Conservation (phyloP, 2,888 invertebrate genomes). For the Leucophenga maculata region DNA sequence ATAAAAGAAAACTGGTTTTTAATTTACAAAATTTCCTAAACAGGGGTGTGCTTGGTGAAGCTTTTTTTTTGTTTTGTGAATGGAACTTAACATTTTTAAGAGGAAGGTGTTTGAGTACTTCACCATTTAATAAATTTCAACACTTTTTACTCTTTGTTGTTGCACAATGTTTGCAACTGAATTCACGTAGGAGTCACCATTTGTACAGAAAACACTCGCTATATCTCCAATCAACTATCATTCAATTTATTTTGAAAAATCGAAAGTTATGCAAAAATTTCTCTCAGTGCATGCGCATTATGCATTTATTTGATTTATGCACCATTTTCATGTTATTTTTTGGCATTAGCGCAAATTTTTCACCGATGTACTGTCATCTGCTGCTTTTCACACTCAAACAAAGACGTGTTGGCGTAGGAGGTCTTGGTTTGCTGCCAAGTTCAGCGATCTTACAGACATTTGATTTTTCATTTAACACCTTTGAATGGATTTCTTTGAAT, state of each 20-base stretch:
- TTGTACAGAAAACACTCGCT: neutral
- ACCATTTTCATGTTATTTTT: neutral
- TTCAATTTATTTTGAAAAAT: too few relatives aligned
- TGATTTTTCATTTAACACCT: conserved; percentile 17
- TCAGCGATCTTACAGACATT: conserved; percentile 16
- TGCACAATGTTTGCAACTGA: neutral
- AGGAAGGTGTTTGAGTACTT: neutral
- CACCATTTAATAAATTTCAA: neutral
- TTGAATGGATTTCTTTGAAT: conserved; percentile 3
- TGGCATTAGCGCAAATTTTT: conserved; percentile 11
- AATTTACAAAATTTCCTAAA: too few relatives aligned
- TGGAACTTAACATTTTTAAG: neutral
- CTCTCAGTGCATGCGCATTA: neutral
- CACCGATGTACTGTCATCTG: neutral
- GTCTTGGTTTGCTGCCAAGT: conserved; percentile 8
- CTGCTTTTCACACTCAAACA: conserved; percentile 1
- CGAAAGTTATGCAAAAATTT: neutral
- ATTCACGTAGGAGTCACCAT: too few relatives aligned
- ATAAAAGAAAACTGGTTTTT: too few relatives aligned
- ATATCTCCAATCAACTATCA: neutral
- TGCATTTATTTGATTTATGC: conserved; percentile 10
- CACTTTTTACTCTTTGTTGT: neutral
- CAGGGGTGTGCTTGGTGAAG: too few relatives aligned
- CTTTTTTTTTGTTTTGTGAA: neutral
- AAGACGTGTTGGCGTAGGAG: neutral